phyloP scores from a whole-genome alignment of 2,888 invertebrate genomes.

The Deilephila porcellus region DNA sequence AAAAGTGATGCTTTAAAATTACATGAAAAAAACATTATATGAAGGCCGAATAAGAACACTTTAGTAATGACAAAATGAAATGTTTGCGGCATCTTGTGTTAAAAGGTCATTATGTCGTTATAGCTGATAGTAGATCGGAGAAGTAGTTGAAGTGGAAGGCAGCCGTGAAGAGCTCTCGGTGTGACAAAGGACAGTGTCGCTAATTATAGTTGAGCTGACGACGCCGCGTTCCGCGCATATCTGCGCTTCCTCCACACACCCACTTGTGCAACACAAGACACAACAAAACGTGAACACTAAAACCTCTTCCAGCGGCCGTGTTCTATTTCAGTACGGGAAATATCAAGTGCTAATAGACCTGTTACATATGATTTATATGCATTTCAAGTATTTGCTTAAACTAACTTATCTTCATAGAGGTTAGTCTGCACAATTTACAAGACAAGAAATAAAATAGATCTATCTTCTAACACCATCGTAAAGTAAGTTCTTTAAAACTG shows the following conservation, averaged over 20 bases:
- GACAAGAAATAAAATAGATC: background rate
- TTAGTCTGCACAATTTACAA: background rate
- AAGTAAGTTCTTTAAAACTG: background rate
- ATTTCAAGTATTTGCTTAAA: constrained; percentile 1
- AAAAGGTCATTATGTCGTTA: background rate
- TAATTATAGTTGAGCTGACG: constrained; percentile 66
- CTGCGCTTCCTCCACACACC: constrained; percentile 46
- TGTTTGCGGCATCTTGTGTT: too few species aligned
- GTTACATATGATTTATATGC: constrained; percentile 3
- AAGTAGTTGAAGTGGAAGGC: constrained; percentile 55
- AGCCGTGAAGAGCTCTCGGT: constrained; percentile 51
- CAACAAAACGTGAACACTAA: constrained; percentile 35
- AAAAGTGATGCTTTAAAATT: too few species aligned
- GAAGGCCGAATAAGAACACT: too few species aligned
- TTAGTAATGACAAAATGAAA: too few species aligned
- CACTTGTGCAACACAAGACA: constrained; percentile 31
- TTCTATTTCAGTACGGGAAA: constrained; percentile 38
- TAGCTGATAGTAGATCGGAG: constrained; percentile 8
- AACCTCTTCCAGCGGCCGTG: constrained; percentile 41
- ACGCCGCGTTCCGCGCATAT: constrained; percentile 66
- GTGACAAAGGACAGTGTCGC: constrained; percentile 61
- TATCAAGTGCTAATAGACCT: constrained; percentile 37
- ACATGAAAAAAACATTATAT: too few species aligned
- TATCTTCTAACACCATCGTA: background rate
- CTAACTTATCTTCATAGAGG: background rate